Conservation (phyloP, 1,140 invertebrate species). For the Anastatus disparis region DNA sequence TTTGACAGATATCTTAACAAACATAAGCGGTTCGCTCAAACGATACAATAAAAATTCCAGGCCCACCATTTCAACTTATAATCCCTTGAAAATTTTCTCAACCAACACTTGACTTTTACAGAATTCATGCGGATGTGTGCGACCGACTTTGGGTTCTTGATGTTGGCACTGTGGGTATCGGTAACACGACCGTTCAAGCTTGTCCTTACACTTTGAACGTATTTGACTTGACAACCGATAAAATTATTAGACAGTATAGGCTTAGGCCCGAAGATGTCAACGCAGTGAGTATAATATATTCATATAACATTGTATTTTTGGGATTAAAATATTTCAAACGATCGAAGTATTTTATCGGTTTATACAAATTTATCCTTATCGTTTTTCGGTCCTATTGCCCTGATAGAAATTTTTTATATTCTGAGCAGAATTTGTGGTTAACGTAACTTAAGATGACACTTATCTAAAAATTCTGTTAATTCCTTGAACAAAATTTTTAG, state of each 20-base stretch:
- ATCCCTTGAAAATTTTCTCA: background rate
- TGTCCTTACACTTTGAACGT: constrained; percentile 80
- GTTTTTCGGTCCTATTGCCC: no score
- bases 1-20: no score
- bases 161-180: constrained; percentile 83
- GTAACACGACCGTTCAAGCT: constrained; percentile 77
- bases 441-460: no score
- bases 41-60: constrained; percentile 25
- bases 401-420: no score
- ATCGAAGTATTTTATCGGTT: no score
- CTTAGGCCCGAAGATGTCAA: constrained; percentile 79
- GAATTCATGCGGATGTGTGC: constrained; percentile 76
- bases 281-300: constrained; percentile 52
- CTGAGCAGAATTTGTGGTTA: no score
- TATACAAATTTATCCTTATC: no score
- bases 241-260: constrained; percentile 75
- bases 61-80: background rate
- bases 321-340: no score
- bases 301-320: no score
- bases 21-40: no score
- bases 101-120: constrained; percentile 40
- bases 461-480: no score
- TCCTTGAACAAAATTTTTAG: no score
- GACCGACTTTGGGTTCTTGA: constrained; percentile 84
- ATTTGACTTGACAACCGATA: constrained; percentile 79